Conservation (phyloP, 1,140 invertebrate species). For the Anastrepha ludens region DNA sequence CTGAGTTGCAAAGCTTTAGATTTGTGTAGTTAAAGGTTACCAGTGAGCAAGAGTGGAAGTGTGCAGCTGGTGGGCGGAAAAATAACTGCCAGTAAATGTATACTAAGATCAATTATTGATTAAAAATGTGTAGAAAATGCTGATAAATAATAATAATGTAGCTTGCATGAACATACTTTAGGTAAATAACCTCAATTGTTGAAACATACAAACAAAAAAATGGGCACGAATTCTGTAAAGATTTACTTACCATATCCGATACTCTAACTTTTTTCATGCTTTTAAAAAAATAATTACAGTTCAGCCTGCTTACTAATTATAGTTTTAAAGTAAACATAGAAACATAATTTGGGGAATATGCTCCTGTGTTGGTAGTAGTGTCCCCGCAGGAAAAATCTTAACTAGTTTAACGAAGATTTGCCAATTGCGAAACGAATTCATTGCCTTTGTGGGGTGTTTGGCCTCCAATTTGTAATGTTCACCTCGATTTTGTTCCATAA, state of each 20-base stretch:
- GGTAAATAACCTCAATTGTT: no score
- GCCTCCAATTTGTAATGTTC: no score
- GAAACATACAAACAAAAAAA: no score
- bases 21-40: constrained; percentile 28
- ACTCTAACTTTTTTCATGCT: background rate
- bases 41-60: background rate
- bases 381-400: no score
- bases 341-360: background rate
- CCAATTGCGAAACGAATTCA: no score
- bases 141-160: background rate
- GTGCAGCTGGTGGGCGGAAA: background rate
- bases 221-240: background rate
- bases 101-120: background rate
- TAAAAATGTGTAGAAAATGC: background rate
- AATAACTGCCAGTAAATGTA: background rate
- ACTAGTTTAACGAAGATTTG: no score
- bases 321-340: background rate
- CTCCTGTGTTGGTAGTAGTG: no score
- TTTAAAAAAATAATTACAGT: background rate
- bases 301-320: constrained; percentile 7
- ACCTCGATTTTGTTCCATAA: no score
- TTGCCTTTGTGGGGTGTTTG: no score
- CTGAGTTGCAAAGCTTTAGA: background rate
- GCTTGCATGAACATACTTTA: no score
- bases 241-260: background rate